These are phyloP conservation scores for Penaeus monodon DNA, from an alignment of 2,888 invertebrate genomes.

Conservation along the genomic window DNA sequence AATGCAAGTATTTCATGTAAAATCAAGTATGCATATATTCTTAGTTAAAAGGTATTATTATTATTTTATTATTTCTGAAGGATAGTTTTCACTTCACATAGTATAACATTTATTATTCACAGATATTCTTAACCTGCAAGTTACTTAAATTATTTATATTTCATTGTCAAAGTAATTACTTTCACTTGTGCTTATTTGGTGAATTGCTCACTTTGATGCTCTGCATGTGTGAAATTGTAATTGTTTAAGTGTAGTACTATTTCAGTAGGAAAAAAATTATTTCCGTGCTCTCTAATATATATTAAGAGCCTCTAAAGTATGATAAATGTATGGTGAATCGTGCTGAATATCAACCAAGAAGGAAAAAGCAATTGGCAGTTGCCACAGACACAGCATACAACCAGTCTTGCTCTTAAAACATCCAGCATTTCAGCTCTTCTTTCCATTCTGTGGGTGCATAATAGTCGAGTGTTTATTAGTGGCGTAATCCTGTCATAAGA, in stretches of 20 bases:
- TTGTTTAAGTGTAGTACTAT: not conserved
- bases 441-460: conserved; percentile 43
- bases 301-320: too few relatives aligned
- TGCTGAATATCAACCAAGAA: not conserved
- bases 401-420: conserved; percentile 24
- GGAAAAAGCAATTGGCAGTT: conserved; percentile 5
- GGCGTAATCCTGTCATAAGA: conserved; percentile 32
- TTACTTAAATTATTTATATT: too few relatives aligned
- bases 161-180: too few relatives aligned
- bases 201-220: conserved; percentile 35
- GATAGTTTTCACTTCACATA: too few relatives aligned
- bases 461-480: conserved; percentile 31
- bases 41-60: too few relatives aligned
- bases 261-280: not conserved
- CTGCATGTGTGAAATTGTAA: conserved; percentile 14
- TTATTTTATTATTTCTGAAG: too few relatives aligned
- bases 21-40: too few relatives aligned
- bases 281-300: not conserved
- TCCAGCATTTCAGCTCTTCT: conserved; percentile 33
- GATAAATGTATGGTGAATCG: not conserved
- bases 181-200: too few relatives aligned
- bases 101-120: too few relatives aligned
- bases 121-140: too few relatives aligned
- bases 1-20: too few relatives aligned
- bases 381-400: conserved; percentile 26